phyloP scores from a whole-genome alignment of 2,888 invertebrate genomes.

The Slavum lentiscoides region DNA sequence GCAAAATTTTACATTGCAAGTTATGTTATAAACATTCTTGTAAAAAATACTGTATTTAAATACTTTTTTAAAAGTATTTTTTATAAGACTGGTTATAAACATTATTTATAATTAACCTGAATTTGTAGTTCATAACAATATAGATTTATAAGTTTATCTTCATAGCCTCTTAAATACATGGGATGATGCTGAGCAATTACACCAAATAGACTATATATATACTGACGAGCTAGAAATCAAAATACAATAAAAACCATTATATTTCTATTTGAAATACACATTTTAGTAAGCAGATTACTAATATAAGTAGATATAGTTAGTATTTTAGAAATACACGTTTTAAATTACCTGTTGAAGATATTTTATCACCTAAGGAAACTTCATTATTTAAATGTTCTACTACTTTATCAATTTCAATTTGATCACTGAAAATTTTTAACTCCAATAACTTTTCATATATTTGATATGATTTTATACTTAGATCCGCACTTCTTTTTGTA shows the following conservation, averaged over 20 bases:
- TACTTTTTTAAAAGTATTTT: no score
- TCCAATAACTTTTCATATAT: conserved; percentile 32
- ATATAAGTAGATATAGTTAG: no score
- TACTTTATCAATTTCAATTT: conserved; percentile 31
- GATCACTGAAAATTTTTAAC: conserved; percentile 7
- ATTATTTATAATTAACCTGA: conserved; percentile 19
- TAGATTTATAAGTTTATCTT: conserved; percentile 32
- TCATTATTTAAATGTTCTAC: conserved; percentile 19
- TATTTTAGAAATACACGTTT: background rate
- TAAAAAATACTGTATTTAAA: no score
- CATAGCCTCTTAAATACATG: conserved; percentile 23
- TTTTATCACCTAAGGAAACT: conserved; percentile 18
- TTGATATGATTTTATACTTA: conserved; percentile 31
- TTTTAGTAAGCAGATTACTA: no score
- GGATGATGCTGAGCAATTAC: conserved; percentile 37
- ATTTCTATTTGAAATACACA: background rate
- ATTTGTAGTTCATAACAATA: conserved; percentile 31
- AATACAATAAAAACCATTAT: background rate
- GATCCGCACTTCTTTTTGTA: background rate
- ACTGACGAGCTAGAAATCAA: conserved; percentile 26
- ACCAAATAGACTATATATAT: conserved; percentile 34
- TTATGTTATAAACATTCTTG: background rate
- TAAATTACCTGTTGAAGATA: conserved; percentile 14
- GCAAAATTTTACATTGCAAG: background rate
- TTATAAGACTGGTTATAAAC: no score